Conservation (phyloP, 2,888 invertebrate genomes). For the Syrphus vitripennis region DNA sequence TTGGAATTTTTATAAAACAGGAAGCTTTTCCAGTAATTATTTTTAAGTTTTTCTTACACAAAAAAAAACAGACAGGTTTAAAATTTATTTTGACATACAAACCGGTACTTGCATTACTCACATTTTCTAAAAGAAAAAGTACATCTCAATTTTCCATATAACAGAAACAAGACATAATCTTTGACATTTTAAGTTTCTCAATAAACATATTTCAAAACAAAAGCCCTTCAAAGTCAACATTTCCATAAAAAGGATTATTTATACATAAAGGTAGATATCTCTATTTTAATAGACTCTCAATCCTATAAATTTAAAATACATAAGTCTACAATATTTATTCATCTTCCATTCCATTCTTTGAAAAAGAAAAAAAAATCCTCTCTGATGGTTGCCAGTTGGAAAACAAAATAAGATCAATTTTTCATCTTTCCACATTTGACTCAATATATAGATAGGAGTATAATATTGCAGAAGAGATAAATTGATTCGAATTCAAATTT, state of each 20-base stretch:
- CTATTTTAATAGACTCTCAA: conserved; percentile 34
- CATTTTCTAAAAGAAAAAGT: too few species aligned
- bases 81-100: too few species aligned
- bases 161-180: too few species aligned
- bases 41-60: too few species aligned
- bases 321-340: not conserved
- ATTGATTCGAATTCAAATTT: conserved; percentile 33
- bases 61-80: too few species aligned
- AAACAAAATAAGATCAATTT: conserved; percentile 60
- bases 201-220: not conserved
- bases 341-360: not conserved
- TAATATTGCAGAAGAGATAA: conserved; percentile 11
- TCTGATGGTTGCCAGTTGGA: not conserved
- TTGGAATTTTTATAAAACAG: too few species aligned
- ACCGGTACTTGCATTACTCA: too few species aligned
- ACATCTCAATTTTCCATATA: too few species aligned
- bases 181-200: too few species aligned
- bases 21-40: too few species aligned
- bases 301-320: not conserved
- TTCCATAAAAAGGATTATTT: not conserved
- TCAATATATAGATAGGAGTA: too few species aligned
- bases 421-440: conserved; percentile 5
- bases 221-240: not conserved
- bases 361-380: not conserved
- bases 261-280: too few species aligned